Evolutionary conservation across 2,797 vertebrate species (phyloP), one percentile per base, ranked within the genome.

Genomic region (Mormyrops boulengeri): DNA sequence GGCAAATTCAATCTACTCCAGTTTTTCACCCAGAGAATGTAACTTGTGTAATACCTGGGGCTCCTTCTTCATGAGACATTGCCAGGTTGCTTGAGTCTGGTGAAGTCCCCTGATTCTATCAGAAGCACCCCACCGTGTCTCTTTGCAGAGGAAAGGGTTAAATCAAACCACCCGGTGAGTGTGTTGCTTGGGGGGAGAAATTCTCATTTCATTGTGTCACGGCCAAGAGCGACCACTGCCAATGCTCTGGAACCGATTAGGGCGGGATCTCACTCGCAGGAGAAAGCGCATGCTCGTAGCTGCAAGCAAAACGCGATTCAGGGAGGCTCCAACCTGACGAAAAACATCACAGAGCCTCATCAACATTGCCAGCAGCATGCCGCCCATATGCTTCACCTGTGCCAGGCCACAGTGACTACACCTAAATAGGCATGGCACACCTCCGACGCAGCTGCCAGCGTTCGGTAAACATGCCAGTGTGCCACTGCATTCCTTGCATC

Each of bases 181-280:
- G 0, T 8, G 30, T 8, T 4, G 26, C 85, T 55, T 0, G 41
- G 30, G 50, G 73, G 49, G 50, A 55, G 50, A 53, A 34, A 85
- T 2, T 66, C 80, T 62, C 41, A 50, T 12, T 85, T 60, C 82
- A 85, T 66, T 85, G 53, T 85, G 88, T 80, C 77, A 62, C 44
- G 53, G 80, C 52, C 80, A 62, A 47, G 26, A 38, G 9, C n/a
- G 14, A 9, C 8, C 34, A 4, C 19, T 66, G 53, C 55, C 88
- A 85, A 26, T 22, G 14, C 57, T 85, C 88, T 85, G 88, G 88
- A 89, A 82, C 3, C 80, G 77, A 89, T 89, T 89, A 89, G 4
- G 9, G 52, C 22, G 6, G 53, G 9, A 66, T 47, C 38, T 34
- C 41, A 26, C 85, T 49, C 3, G 2, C 52, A n/a, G 38, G n/a